Evolutionary conservation across 2,113 vertebrate species (phyloP), one percentile per base, ranked within the genome.

Genomic region (Oplegnathus fasciatus): DNA sequence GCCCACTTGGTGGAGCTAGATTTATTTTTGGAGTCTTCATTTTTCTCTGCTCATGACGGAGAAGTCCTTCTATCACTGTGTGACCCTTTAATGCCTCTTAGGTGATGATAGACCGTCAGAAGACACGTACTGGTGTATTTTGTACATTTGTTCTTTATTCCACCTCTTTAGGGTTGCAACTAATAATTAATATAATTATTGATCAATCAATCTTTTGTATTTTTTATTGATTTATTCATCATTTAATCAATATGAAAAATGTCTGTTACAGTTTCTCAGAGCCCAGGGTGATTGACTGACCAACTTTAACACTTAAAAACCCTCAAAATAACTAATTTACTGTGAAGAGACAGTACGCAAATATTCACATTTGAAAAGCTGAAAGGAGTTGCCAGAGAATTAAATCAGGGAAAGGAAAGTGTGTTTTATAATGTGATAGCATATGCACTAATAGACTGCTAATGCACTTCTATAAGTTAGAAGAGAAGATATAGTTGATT

Each of bases 1-100:
- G 79, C 78, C 91, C 92, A 89, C 90, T 90, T 92, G 92, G 90
- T 94, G 88, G 89, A 92, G 90, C 89, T 92, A 24, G 88, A 83
- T 90, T 92, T 93, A 91, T 92, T 92, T 93, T 87, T 82, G 84
- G 80, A 75, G 54, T 75, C 78, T 68, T 82, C 18, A 15, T 90
- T 83, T 81, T 48, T n/a, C 46, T 67, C 40, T 15, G 8, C 71
- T 83, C 24, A 42, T 67, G 73, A 76, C 18, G 4, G 42, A 67
- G 80, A 72, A 69, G 34, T 44, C 24, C 48, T 44, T 64, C 42
- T 69, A 0, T 75, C 37, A 18, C 65, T 46, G 30, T 28, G 42
- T 54, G 26, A 42, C 52, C 50, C 54, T 84, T 82, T 75, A 44
- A 83, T 74, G 75, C 61, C 40, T 55, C 46, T 52, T 62, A 26